Evolutionary conservation across 2,888 invertebrate species (phyloP), one percentile per base, ranked within the genome.

Genomic region (Crematogaster levior): DNA sequence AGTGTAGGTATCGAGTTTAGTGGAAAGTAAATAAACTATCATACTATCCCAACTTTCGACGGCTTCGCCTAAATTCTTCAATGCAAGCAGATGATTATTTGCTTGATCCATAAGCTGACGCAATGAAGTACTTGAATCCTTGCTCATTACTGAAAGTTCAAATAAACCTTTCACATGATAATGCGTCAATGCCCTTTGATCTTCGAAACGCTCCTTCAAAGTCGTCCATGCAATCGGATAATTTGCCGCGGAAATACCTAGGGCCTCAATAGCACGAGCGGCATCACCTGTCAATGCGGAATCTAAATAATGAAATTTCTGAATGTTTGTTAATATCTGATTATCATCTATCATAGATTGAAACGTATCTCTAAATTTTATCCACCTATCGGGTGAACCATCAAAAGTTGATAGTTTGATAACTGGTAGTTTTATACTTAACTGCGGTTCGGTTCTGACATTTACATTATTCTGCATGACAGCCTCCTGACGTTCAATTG

Each of bases 351-450:
- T 53, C 12, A 70, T n/a, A 0, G 51, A 70, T 10, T 70, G 51
- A 18, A 70, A 53, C 3, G 68, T 70, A 9, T 70, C 53, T 34
- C 68, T 15, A 24, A 70, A 70, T 40, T 70, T 70, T 30, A 30
- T 37, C 68, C 68, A 53, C 0, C 15, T 3, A 27, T 24, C 27
- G 12, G 51, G 53, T 0, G 15, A 10, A 18, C 68, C 68, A 30
- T 70, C 68, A 51, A 70, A 70, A n/a, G 3, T 18, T 9, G 68
- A 53, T n/a, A 70, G 53, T 9, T 5, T 30, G 3, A 70, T 70
- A 9, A 34, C 30, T n/a, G 68, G 68, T 7, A 53, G 53, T 46
- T 24, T 46, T 1, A 65, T 2, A 1, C 9, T 10, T 43, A 43
- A 10, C 43, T 43, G 43, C 43, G 43, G 43, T 43, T 12, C 10